These are phyloP conservation scores for Folsomia candida DNA, from an alignment of 2,888 invertebrate species.

Conservation along the genomic window DNA sequence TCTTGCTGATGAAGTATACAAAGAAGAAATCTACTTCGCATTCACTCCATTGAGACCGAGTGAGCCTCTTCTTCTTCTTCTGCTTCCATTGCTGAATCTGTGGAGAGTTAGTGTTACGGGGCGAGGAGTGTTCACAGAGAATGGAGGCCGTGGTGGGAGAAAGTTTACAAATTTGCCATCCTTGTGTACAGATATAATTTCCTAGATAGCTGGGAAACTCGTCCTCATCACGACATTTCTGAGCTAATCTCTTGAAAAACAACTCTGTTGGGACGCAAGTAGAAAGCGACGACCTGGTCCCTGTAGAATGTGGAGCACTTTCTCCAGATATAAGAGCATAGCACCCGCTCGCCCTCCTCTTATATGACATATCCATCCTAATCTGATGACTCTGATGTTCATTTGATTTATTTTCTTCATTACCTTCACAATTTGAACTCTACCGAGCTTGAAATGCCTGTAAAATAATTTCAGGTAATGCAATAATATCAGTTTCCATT, in stretches of 20 bases:
- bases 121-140: not conserved
- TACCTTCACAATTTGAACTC: slow-evolving; percentile 52
- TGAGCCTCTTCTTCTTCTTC: too few relatives aligned
- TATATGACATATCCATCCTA: slow-evolving; percentile 33
- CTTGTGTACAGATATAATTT: too few relatives aligned
- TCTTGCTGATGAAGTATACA: slow-evolving; percentile 10
- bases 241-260: slow-evolving; percentile 12
- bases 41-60: not conserved
- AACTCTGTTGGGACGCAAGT: slow-evolving; percentile 1
- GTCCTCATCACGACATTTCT: too few relatives aligned
- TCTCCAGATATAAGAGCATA: not conserved
- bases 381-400: slow-evolving; percentile 52
- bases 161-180: too few relatives aligned
- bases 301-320: slow-evolving; percentile 20
- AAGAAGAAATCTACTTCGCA: not conserved
- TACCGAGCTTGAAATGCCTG: slow-evolving; percentile 51
- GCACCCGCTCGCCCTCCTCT: not conserved
- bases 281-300: slow-evolving; percentile 19
- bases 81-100: not conserved
- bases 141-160: not conserved
- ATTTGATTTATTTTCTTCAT: slow-evolving; percentile 53
- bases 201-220: too few relatives aligned
- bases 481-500: slow-evolving; percentile 52
- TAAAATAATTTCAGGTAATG: slow-evolving; percentile 52
- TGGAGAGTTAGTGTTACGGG: not conserved